Conservation (phyloP, 2,888 invertebrate genomes). For the Pandemis heparana region DNA sequence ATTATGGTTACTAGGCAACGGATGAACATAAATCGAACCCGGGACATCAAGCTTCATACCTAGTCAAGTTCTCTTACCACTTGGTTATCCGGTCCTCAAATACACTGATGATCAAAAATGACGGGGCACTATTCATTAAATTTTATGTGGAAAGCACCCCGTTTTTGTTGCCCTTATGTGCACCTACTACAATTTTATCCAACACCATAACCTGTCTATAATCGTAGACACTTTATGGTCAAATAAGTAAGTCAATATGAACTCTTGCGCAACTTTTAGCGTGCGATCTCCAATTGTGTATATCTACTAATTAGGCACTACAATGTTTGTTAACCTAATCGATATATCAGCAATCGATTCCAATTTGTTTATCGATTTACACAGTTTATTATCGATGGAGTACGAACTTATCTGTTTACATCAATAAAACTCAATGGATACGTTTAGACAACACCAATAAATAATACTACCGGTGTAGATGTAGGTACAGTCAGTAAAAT, state of each 20-base stretch:
- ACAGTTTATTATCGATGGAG: conserved; percentile 27
- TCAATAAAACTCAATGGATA: conserved; percentile 20
- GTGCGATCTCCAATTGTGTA: conserved; percentile 12
- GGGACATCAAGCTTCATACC: too few relatives aligned
- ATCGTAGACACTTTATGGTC: not conserved
- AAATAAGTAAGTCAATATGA: conserved; percentile 9
- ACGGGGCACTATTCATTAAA: too few relatives aligned
- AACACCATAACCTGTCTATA: not conserved
- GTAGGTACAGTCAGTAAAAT: not conserved
- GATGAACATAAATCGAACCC: too few relatives aligned
- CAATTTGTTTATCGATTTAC: conserved; percentile 40
- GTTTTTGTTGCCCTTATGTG: too few relatives aligned
- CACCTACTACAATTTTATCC: too few relatives aligned
- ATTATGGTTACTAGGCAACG: too few relatives aligned
- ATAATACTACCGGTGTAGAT: conserved; percentile 4
- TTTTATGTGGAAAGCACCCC: too few relatives aligned
- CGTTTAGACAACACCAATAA: conserved; percentile 9
- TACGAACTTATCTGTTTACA: conserved; percentile 35
- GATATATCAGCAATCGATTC: conserved; percentile 40
- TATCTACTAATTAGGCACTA: conserved; percentile 36
- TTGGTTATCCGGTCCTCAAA: too few relatives aligned
- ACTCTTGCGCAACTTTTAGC: conserved; percentile 33
- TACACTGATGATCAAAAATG: too few relatives aligned
- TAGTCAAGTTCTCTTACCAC: too few relatives aligned
- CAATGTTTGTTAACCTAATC: conserved; percentile 41